A percentile compares a stretch with the other conserved stretches of the same genome.
phyloP scores from a whole-genome alignment of 2,888 invertebrate species.

The Drosophila mercatorum region DNA sequence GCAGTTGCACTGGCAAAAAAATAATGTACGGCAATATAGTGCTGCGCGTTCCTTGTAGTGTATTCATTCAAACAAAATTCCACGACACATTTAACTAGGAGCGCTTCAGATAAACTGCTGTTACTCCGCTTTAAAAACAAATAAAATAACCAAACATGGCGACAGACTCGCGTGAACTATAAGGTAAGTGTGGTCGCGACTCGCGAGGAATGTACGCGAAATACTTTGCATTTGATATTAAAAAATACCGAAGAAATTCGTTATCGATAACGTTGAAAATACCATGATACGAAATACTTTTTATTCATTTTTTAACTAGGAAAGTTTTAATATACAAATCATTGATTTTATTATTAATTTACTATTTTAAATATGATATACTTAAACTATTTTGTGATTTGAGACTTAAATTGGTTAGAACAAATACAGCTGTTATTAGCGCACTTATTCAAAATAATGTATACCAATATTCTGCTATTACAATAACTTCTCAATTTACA shows the following conservation, averaged over 20 bases:
- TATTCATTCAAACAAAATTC: slow-evolving; percentile 40
- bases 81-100: slow-evolving; percentile 34
- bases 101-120: slow-evolving; percentile 27
- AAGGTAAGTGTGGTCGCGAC: slow-evolving; percentile 34
- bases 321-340: not conserved
- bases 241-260: slow-evolving; percentile 26
- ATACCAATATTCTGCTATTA: no score
- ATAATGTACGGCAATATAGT: slow-evolving; percentile 12
- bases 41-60: slow-evolving; percentile 27
- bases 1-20: slow-evolving; percentile 49
- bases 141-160: slow-evolving; percentile 68
- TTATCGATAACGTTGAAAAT: slow-evolving; percentile 6
- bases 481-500: no score
- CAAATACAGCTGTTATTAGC: not conserved
- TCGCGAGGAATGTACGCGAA: slow-evolving; percentile 9
- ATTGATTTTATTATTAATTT: not conserved
- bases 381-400: not conserved
- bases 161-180: slow-evolving; percentile 64
- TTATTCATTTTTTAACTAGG: not conserved
- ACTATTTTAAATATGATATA: not conserved
- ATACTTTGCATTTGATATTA: slow-evolving; percentile 11
- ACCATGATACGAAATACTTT: not conserved
- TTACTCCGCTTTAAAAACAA: slow-evolving; percentile 61
- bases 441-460: not conserved
- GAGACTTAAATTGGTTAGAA: no score